Percentiles rank a stretch among this genome's conserved stretches.
These are phyloP conservation scores for Tetragonula clypearis DNA, from an alignment of 1,140 invertebrate species.

Conservation along the genomic window DNA sequence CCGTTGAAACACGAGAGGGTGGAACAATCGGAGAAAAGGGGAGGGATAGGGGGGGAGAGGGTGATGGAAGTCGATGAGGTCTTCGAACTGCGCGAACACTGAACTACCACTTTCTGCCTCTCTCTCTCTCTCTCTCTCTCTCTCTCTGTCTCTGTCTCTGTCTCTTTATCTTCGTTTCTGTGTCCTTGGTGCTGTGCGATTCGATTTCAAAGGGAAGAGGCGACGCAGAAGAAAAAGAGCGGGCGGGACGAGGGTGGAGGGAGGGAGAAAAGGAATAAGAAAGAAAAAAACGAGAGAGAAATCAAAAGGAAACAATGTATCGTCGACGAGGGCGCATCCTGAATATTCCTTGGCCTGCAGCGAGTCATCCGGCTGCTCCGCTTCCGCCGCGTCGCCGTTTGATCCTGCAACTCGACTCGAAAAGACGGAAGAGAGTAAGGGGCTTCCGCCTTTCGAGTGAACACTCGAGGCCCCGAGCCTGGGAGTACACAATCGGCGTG, in stretches of 20 bases:
- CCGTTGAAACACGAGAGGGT: constrained; percentile 38
- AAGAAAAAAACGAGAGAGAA: background rate
- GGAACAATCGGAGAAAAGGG: constrained; percentile 45
- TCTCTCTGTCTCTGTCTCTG: constrained; percentile 16
- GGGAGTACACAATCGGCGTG: background rate
- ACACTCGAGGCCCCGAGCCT: background rate
- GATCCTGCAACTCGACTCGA: constrained; percentile 23
- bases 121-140: constrained; percentile 16
- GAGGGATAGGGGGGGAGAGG: too few relatives aligned
- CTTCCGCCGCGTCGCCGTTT: constrained; percentile 13
- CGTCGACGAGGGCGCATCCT: constrained; percentile 36
- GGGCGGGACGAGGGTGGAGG: too few relatives aligned
- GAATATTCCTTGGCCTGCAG: constrained; percentile 34
- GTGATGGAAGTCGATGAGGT: constrained; percentile 59
- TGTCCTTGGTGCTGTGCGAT: constrained; percentile 45
- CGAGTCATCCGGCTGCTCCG: constrained; percentile 36
- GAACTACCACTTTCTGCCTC: constrained; percentile 14
- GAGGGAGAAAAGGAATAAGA: background rate
- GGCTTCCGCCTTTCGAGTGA: background rate
- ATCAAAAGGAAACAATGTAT: constrained; percentile 43
- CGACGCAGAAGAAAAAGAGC: too few relatives aligned
- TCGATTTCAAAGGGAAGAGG: constrained; percentile 31
- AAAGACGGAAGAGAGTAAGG: constrained; percentile 29
- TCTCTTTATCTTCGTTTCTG: constrained; percentile 57
- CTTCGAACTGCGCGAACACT: constrained; percentile 44